Evolutionary conservation across 2,888 invertebrate genomes (phyloP).

Genomic region (Liodrosophila aerea): DNA sequence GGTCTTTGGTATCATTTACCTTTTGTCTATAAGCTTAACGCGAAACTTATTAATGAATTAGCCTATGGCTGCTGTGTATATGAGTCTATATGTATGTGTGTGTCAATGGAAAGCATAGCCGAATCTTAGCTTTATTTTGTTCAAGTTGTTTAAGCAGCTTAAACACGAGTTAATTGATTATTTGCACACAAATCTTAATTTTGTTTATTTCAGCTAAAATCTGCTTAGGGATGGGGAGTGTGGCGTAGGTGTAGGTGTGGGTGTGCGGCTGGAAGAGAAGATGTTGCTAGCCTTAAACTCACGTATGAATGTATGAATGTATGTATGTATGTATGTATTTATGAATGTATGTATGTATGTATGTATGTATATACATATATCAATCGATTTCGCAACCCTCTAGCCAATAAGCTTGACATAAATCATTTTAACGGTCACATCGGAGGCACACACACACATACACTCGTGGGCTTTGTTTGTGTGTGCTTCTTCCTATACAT

Average conservation of each 20-base stretch:
- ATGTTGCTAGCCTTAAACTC: too few relatives aligned
- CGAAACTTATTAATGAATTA: constrained; percentile 47
- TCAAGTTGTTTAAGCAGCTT: constrained; percentile 10
- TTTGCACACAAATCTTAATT: constrained; percentile 1
- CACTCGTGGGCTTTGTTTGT: constrained; percentile 6
- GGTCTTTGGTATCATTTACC: constrained; percentile 8
- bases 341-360: too few relatives aligned
- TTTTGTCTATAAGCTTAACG: constrained; percentile 22
- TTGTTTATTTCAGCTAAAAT: constrained; percentile 10
- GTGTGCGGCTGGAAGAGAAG: background rate
- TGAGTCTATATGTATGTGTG: constrained; percentile 4
- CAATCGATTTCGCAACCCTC: constrained; percentile 47
- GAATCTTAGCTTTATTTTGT: constrained; percentile 11
- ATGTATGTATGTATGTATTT: too few relatives aligned
- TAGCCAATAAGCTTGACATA: constrained; percentile 64
- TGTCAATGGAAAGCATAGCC: constrained; percentile 8
- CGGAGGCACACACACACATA: constrained; percentile 10
- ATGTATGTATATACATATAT: too few relatives aligned
- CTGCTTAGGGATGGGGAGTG: background rate
- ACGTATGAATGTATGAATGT: too few relatives aligned
- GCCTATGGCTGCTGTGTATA: background rate
- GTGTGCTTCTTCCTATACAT: constrained; percentile 41
- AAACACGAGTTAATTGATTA: constrained; percentile 5
- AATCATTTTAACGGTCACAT: constrained; percentile 65
- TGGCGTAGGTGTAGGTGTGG: background rate